phyloP scores from a whole-genome alignment of 1,140 invertebrate genomes.

The Campodea augens region DNA sequence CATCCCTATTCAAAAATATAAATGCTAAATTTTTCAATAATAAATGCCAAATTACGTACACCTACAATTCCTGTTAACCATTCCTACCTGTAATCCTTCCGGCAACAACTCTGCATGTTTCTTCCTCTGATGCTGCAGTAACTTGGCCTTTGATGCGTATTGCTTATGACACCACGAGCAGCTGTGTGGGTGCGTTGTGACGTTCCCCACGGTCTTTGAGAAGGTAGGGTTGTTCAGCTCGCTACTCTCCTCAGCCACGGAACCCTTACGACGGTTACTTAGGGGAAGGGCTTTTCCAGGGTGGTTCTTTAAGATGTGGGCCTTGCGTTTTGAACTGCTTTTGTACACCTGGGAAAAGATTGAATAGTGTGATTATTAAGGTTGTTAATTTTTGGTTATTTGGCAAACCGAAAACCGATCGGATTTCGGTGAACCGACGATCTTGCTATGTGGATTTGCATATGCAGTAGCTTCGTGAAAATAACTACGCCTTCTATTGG shows the following conservation, averaged over 20 bases:
- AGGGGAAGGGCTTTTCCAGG: slow-evolving; percentile 50
- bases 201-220: slow-evolving; percentile 47
- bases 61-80: background rate
- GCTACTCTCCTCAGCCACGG: background rate
- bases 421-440: too few species aligned
- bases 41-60: too few species aligned
- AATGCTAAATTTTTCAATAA: too few species aligned
- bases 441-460: too few species aligned
- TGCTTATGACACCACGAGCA: slow-evolving; percentile 71
- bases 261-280: slow-evolving; percentile 32
- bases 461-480: too few species aligned
- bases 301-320: slow-evolving; percentile 69
- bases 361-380: too few species aligned
- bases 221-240: slow-evolving; percentile 41
- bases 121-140: slow-evolving; percentile 60
- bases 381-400: too few species aligned
- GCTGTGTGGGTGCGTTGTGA: slow-evolving; percentile 48
- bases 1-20: too few species aligned
- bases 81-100: slow-evolving; percentile 15
- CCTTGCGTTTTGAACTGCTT: slow-evolving; percentile 65
- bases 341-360: slow-evolving; percentile 42
- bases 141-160: slow-evolving; percentile 61
- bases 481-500: too few species aligned
- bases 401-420: too few species aligned
- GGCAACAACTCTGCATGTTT: slow-evolving; percentile 38